A percentile compares a stretch with the other conserved stretches of the same genome.
Conservation (phyloP, 2,113 vertebrate species). For the Brachionichthys hirsutus region DNA sequence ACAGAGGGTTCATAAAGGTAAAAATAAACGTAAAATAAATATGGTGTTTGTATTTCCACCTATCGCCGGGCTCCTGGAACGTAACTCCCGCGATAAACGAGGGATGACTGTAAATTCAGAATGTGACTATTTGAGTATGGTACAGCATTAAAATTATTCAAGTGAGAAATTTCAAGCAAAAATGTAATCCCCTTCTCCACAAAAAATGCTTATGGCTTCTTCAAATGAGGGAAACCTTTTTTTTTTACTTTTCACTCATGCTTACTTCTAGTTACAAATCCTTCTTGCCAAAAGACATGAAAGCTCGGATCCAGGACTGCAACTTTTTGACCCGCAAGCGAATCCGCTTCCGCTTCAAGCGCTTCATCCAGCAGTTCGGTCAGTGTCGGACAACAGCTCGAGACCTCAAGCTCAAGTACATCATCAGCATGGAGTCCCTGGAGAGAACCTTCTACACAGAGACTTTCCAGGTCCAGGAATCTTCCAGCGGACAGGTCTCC, state of each 20-base stretch:
- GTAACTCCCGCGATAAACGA: too few species aligned
- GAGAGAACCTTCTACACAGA: slow-evolving; percentile 94
- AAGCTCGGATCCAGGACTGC: slow-evolving; percentile 90
- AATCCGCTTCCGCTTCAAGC: slow-evolving; percentile 95
- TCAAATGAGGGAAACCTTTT: too few species aligned
- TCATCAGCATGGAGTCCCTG: slow-evolving; percentile 94
- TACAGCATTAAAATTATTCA: too few species aligned
- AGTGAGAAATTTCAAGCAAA: too few species aligned
- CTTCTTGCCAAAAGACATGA: slow-evolving; percentile 91
- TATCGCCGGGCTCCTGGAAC: too few species aligned
- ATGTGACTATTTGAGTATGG: background rate
- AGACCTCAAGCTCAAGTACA: slow-evolving; percentile 96
- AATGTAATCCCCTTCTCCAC: too few species aligned
- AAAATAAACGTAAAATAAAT: too few species aligned
- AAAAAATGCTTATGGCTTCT: too few species aligned
- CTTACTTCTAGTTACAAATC: slow-evolving; percentile 88
- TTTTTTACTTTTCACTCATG: background rate
- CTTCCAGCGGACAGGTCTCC: slow-evolving; percentile 81
- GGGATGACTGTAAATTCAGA: too few species aligned
- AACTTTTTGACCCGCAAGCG: slow-evolving; percentile 94
- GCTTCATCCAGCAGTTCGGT: slow-evolving; percentile 94
- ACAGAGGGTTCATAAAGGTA: too few species aligned
- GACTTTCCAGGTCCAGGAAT: slow-evolving; percentile 88
- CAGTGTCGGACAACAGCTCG: slow-evolving; percentile 89
- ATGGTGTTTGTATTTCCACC: too few species aligned